Evolutionary conservation across 2,113 vertebrate genomes (phyloP).

Genomic region (Paralichthys olivaceus): DNA sequence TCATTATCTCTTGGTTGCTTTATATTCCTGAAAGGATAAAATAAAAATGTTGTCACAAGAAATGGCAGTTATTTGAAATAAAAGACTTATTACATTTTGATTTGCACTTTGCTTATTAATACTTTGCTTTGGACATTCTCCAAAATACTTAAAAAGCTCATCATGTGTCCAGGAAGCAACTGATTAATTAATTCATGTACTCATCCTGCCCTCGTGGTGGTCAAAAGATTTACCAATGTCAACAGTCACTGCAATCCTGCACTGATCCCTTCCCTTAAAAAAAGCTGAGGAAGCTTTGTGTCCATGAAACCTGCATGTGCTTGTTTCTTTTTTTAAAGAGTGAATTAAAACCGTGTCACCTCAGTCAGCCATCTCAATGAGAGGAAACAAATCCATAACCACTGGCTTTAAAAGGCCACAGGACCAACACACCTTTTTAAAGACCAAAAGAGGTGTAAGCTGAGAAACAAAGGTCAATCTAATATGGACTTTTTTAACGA

Average conservation of each 20-base stretch:
- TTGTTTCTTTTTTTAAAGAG: conserved; percentile 43
- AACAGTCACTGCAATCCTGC: neutral
- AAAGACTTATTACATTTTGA: neutral
- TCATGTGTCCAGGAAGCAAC: neutral
- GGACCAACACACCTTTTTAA: conserved; percentile 81
- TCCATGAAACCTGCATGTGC: conserved; percentile 41
- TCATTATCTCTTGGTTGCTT: neutral
- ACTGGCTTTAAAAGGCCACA: conserved; percentile 79
- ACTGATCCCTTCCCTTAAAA: neutral
- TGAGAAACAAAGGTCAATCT: conserved; percentile 81
- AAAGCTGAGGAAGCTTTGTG: conserved; percentile 29
- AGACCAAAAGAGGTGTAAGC: conserved; percentile 76
- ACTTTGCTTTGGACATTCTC: neutral
- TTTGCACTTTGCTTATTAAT: neutral
- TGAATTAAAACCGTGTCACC: conserved; percentile 56
- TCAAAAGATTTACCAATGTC: neutral
- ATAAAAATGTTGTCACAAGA: neutral
- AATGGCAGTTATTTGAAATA: neutral
- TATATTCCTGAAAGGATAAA: neutral
- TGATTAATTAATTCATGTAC: neutral
- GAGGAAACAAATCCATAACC: conserved; percentile 79
- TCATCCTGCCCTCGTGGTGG: neutral
- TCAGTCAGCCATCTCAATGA: conserved; percentile 62
- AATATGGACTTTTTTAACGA: conserved; percentile 81
- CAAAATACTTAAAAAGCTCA: neutral